Base-by-base conservation (phyloP, 2,888 invertebrate genomes). In the Rambutsinella grinnellia region DNA sequence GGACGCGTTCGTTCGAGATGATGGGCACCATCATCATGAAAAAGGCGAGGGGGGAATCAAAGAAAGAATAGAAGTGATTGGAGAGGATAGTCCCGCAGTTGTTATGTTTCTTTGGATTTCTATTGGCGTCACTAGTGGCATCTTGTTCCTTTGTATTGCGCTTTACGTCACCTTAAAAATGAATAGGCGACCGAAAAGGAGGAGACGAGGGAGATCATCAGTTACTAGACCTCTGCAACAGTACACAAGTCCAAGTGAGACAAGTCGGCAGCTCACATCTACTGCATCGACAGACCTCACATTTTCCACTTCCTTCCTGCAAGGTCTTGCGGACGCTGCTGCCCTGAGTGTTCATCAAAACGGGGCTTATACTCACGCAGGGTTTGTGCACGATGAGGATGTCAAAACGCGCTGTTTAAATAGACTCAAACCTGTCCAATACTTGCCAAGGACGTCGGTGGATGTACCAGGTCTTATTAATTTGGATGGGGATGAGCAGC, bases 361-460 rank as follows among this genome's bases (percentile, higher is more conserved):
- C 80, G 89, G 90, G 5, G 81, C 80, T 1, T 83, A 81, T 67
- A 79, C 79, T 3, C 82, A 83, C 53, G 71, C 79, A 5, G 79
- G 77, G 0, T 83, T 81, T 47, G 79, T 83, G 13, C 90, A 93
- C 84, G 94, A 93, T 84, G 90, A 92, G 63, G 92, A 91, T 80
- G 88, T 95, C 56, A 76, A 93, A 93, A 70, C 72, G 27, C 51
- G 70, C 10, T 79, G 78, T 26, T 61, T 81, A 24, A 80, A 81
- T 27, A 65, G 74, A 36, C 66, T 81, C 85, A 90, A 92, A 82
- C 92, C 92, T 85, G 88, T 95, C 0, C 92, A 93, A 90, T 91
- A 90, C 76, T 91, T 92, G 84, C 92, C 94, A 0, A 89, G 92
- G 79, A 93, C 91, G 85, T 89, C 90, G 58, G 87, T 95, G 78